A percentile compares a stretch with the other conserved stretches of the same genome.
Evolutionary conservation across 2,888 invertebrate species (phyloP).

Genomic region (Ophion slaviceki): DNA sequence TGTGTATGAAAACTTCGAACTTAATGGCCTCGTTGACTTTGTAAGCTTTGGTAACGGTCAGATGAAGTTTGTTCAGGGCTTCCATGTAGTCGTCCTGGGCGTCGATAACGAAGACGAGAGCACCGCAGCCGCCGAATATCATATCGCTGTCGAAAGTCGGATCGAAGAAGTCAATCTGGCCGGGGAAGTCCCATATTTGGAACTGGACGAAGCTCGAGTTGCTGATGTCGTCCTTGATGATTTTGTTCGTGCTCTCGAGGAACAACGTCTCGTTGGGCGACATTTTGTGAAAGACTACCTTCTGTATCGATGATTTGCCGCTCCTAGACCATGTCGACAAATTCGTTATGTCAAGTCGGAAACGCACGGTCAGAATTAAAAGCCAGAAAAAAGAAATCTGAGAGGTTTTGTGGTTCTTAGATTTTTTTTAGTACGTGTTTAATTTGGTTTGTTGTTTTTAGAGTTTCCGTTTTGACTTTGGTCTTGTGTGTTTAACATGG

Average conservation of each 20-base stretch:
- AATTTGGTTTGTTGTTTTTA: no score
- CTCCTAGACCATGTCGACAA: constrained; percentile 87
- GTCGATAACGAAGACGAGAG: constrained; percentile 99
- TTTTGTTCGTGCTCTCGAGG: constrained; percentile 98
- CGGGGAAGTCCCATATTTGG: constrained; percentile 99
- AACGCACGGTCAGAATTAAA: no score
- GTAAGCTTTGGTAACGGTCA: constrained; percentile 97
- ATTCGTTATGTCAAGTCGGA: no score
- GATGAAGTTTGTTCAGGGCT: constrained; percentile 95
- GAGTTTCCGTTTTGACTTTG: no score
- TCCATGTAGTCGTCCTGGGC: constrained; percentile 99
- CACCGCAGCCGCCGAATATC: constrained; percentile 98
- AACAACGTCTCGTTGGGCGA: constrained; percentile 99
- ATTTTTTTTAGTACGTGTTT: no score
- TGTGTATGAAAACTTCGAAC: constrained; percentile 99
- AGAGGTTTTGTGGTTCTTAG: no score
- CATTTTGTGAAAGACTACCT: constrained; percentile 99
- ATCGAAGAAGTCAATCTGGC: constrained; percentile 99
- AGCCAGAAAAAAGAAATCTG: no score
- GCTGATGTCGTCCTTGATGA: constrained; percentile 98
- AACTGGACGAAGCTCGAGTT: constrained; percentile 99
- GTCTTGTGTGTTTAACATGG: no score
- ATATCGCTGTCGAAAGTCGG: constrained; percentile 97
- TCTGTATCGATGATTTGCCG: constrained; percentile 99
- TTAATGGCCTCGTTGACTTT: constrained; percentile 98